Evolutionary conservation across 2,113 vertebrate genomes (phyloP), one percentile per base, ranked within the genome.

Genomic region (Microtus pennsylvanicus): DNA sequence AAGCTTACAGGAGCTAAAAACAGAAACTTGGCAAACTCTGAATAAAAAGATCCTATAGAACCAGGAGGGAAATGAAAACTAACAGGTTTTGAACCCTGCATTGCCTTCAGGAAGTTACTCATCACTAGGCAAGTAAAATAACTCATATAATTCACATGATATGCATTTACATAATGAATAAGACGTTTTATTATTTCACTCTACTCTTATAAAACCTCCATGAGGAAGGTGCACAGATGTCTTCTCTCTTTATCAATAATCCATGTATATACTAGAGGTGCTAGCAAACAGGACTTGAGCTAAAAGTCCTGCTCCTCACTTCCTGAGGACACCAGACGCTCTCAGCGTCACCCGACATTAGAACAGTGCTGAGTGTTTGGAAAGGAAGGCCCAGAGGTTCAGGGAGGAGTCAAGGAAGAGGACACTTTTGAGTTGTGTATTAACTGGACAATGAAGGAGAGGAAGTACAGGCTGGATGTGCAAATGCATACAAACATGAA

Each of bases 51-150:
- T 69, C 63, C 42, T 24, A 7, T 1, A 72, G 67, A 95, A 93
- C 33, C 63, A 67, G 78, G 69, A 69, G 82, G 58, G 28, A 87
- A 93, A 89, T 45, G 58, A 82, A 38, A 52, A 52, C 8, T 93
- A 87, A 88, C 1, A 63, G 65, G 50, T 38, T 69, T 67, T 72
- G 42, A 78, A 55, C 70, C 38, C 90, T 96, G 69, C n/a, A 47
- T 47, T 96, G 61, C 50, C 19, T 82, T 94, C 72, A 89, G 61
- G 77, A 91, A 96, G 74, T 65, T 61, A 93, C 45, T 93, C 78
- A 88, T 92, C 65, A 93, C 21, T 35, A 90, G 22, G 33, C 67
- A 47, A 81, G 6, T 91, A 96, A 94, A 96, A 91, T 45, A 95
- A 61, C 8, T 13, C 4, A 7, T 67, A 63, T 30, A 14, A 63